These are phyloP conservation scores for Brachionus rubens DNA, from an alignment of 1,140 invertebrate genomes.

Conservation along the genomic window DNA sequence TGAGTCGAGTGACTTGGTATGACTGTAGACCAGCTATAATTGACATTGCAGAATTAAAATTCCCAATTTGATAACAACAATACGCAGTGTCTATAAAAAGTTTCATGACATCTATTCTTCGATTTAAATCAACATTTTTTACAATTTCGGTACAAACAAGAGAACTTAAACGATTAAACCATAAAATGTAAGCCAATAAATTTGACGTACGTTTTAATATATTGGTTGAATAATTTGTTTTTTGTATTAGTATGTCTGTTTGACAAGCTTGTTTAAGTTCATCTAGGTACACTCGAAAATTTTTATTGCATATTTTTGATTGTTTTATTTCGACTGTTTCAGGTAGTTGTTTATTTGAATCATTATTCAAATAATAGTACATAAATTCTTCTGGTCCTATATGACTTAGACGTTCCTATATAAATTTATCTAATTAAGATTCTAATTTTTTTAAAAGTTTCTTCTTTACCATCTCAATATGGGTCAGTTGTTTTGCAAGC, in stretches of 20 bases:
- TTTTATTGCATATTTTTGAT: not conserved
- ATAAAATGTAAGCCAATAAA: slow-evolving; percentile 8
- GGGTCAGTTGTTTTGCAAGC: slow-evolving; percentile 3
- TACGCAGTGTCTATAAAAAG: slow-evolving; percentile 4
- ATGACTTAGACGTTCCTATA: not conserved
- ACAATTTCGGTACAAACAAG: slow-evolving; percentile 10
- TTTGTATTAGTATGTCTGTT: not conserved
- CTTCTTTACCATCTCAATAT: not conserved
- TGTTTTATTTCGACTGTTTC: not conserved
- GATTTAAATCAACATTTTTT: not conserved
- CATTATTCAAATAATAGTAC: slow-evolving; percentile 5
- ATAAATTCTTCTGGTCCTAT: slow-evolving; percentile 29
- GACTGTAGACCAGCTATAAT: slow-evolving; percentile 28
- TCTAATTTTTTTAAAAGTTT: not conserved
- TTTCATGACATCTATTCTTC: not conserved
- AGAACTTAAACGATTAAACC: slow-evolving; percentile 26
- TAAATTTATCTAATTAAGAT: not conserved
- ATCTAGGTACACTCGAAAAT: slow-evolving; percentile 18
- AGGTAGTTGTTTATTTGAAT: not conserved
- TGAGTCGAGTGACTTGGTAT: not conserved
- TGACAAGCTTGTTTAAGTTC: too few relatives aligned
- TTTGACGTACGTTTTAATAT: not conserved
- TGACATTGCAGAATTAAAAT: slow-evolving; percentile 22
- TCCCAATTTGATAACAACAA: not conserved
- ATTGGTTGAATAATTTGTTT: not conserved